Percentiles rank a stretch among this genome's conserved stretches.
These are phyloP conservation scores for human (Homo sapiens) DNA, from an alignment of 2,113 vertebrate species.

Conservation along the genomic window DNA sequence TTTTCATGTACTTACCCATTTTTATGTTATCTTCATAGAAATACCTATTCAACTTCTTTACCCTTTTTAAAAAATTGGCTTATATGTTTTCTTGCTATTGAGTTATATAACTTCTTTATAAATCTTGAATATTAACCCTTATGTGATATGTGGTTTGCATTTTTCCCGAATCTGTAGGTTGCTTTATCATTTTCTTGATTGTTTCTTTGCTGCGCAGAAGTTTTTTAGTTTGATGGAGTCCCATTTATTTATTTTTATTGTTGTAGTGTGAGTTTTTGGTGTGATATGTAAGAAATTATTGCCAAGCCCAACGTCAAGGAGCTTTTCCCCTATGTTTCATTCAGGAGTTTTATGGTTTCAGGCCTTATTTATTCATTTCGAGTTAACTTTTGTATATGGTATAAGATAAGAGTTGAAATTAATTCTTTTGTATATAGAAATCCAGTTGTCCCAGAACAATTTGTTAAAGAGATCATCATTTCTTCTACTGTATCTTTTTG, in stretches of 20 bases:
- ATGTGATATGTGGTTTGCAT: not conserved
- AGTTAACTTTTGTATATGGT: too few species aligned
- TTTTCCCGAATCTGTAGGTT: not conserved
- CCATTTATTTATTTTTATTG: too few species aligned
- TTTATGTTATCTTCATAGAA: not conserved
- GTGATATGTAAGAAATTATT: not conserved
- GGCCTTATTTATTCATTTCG: not conserved
- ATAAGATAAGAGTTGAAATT: too few species aligned
- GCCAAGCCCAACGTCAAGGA: not conserved
- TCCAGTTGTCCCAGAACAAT: too few species aligned
- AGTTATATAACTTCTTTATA: not conserved
- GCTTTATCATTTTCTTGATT: not conserved
- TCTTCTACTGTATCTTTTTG: too few species aligned
- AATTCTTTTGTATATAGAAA: too few species aligned
- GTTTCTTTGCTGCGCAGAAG: not conserved
- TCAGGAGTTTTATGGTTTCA: not conserved
- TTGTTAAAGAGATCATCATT: too few species aligned
- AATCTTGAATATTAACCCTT: not conserved
- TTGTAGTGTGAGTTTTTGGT: not conserved
- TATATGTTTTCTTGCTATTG: not conserved
- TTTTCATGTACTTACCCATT: not conserved
- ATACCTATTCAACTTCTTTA: not conserved
- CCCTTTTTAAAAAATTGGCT: not conserved
- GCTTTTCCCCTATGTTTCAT: not conserved
- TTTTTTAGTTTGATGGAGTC: not conserved